Evolutionary conservation across 2,797 vertebrate genomes (phyloP).

Genomic region (Sardinella longiceps): DNA sequence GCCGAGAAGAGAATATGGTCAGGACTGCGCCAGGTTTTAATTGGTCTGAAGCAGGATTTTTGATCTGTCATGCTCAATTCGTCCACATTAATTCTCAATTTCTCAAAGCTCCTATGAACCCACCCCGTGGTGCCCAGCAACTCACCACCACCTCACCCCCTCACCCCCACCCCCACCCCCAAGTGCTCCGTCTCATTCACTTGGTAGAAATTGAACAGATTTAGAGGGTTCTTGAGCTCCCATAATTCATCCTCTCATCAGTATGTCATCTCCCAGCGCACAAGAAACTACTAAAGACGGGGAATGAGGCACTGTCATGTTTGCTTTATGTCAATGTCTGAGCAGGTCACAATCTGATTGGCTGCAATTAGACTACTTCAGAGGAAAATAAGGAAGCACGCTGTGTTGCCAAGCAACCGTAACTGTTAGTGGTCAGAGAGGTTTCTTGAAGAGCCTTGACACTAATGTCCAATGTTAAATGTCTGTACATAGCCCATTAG

Average conservation of each 20-base stretch:
- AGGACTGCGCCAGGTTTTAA: conserved; percentile 43
- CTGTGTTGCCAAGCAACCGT: conserved; percentile 2
- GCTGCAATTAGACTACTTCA: neutral
- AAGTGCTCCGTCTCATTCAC: conserved; percentile 30
- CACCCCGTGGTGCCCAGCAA: conserved; percentile 1
- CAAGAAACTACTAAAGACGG: conserved; percentile 39
- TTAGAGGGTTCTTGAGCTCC: conserved; percentile 44
- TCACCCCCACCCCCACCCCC: neutral
- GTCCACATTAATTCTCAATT: conserved; percentile 50
- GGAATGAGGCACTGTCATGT: conserved; percentile 54
- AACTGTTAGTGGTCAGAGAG: neutral
- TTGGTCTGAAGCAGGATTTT: conserved; percentile 50
- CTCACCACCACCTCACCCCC: neutral
- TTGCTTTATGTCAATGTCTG: conserved; percentile 49
- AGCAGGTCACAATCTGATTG: conserved; percentile 4
- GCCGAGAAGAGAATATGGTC: conserved; percentile 38
- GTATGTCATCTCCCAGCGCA: conserved; percentile 43
- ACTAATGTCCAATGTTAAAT: neutral
- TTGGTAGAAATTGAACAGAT: conserved; percentile 50
- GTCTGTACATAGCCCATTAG: neutral
- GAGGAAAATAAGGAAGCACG: neutral
- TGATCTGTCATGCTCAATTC: conserved; percentile 58
- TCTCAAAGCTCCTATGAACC: conserved; percentile 26
- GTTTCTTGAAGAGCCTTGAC: neutral
- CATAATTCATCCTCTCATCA: conserved; percentile 49